Base-by-base conservation (phyloP, 1,140 invertebrate species). In the Phocides pigmalion region DNA sequence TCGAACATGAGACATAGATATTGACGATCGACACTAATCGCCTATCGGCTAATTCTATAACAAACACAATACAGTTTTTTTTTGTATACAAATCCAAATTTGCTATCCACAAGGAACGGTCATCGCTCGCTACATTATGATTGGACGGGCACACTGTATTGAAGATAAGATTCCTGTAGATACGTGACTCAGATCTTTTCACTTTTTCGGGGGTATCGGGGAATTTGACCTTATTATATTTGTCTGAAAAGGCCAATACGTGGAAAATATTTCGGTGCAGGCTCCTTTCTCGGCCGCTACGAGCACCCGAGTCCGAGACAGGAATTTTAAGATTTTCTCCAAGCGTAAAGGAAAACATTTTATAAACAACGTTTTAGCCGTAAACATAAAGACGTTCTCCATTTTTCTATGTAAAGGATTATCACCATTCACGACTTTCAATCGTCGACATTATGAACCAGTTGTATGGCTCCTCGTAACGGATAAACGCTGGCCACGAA, bases 211-310 rank as follows among this genome's bases (percentile, higher is more conserved):
- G 49, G 25, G 53, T 65, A 65, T 65, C n/a, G 63, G 46, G 47
- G 56, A 65, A 65, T 65, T 65, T 41, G 53, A 65, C 51, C 53
- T 65, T 51, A 56, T 59, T 65, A 59, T 49, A 44, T 65, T 58
- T 47, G 54, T 58, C 46, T 42, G 41, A 59, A 47, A 59, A 44
- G 54, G 46, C 56, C 44, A 65, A 65, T 47, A 28, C 62, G 62
- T 54, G 11, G 63, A 58, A 65, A 65, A 59, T 65, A 59, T 65
- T 65, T 65, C 59, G 49, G 22, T 28, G 41, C 6, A 20, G 11
- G n/a, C 42, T 46, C 19, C 51, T 25, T 53, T 25, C 41, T 58
- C 39, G 51, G 53, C 20, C 42, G 59, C 46, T 64, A 37, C 20
- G 37, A 54, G 17, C 0, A 17, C 41, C 8, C 11, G 51, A 39